Evolutionary conservation across 1,140 invertebrate species (phyloP), one percentile per base, ranked within the genome.

Genomic region (Arion vulgaris): DNA sequence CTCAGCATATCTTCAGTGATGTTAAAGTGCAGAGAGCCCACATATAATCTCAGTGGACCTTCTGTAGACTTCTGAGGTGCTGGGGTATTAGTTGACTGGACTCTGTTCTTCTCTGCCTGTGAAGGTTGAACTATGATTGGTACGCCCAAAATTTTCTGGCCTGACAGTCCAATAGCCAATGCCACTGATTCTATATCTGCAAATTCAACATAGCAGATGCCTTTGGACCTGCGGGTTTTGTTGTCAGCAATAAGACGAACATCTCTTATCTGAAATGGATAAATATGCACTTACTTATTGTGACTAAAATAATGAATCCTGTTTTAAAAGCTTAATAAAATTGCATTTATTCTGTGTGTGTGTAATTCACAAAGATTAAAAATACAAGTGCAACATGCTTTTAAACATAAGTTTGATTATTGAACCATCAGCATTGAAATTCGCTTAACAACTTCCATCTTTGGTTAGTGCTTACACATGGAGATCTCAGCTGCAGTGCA

Each of bases 171-270:
- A 71, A 99, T 93, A 26, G 98, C 99, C 92, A 99, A 93, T 83
- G 97, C 95, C 36, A 99, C 98, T 85, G 98, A 98, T 93, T 99
- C 98, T 19, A 98, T 96, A 93, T 99, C 98, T 90, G 96, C 96
- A 92, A 99, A 99, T 93, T 99, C 99, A 73, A 99, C 98, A 92
- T 99, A 99, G 28, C 98, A 97, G 89, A 99, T 99, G 76, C 99
- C 99, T 93, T 99, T 99, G 87, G 99, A 99, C 86, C 98, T 94
- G 87, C 98, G 95, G 0, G 99, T 99, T 93, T 99, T 99, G 91
- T 99, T 99, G 92, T 99, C 99, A 68, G 98, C 99, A 68, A 99
- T 99, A 84, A 99, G 95, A 90, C 98, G 94, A 17, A 99, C 99
- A 94, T 99, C 99, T 87, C 97, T 95, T 32, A 95, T 94, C 94